Percentiles rank a stretch among this genome's conserved stretches.
phyloP scores from a whole-genome alignment of 2,888 invertebrate species.

The Seira sanloemensis region DNA sequence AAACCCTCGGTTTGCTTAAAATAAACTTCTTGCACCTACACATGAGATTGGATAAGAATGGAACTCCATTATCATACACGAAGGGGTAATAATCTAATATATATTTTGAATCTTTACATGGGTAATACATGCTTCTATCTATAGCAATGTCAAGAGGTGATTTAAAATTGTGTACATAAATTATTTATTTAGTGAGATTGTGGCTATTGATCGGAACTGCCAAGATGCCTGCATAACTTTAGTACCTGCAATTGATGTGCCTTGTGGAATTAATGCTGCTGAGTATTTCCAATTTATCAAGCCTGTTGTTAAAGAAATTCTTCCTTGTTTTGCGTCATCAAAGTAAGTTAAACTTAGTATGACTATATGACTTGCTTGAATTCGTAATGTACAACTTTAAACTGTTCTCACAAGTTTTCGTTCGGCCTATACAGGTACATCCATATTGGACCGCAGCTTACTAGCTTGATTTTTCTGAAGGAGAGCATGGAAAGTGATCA shows the following conservation, averaged over 20 bases:
- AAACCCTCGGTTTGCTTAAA: constrained; percentile 78
- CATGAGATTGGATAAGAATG: constrained; percentile 77
- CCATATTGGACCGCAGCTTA: constrained; percentile 79
- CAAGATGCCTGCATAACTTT: constrained; percentile 78
- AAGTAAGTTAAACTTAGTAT: constrained; percentile 75
- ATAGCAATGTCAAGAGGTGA: no score
- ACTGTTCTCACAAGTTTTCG: no score
- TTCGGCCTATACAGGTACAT: constrained; percentile 78
- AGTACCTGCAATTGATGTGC: constrained; percentile 78
- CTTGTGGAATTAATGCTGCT: constrained; percentile 74
- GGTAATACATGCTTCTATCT: neutral
- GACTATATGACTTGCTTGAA: no score
- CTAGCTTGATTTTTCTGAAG: constrained; percentile 78
- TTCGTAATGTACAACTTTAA: no score
- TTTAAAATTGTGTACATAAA: constrained; percentile 17
- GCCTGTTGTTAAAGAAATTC: constrained; percentile 78
- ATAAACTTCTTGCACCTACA: constrained; percentile 79
- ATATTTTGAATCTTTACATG: constrained; percentile 14
- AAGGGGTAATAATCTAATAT: constrained; percentile 75
- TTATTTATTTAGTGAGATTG: constrained; percentile 77
- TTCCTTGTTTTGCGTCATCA: constrained; percentile 78
- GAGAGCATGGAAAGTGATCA: constrained; percentile 74
- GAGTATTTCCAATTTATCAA: constrained; percentile 78
- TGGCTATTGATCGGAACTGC: constrained; percentile 79
- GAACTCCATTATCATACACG: constrained; percentile 76